These are phyloP conservation scores for Schlechtendalia chinensis DNA, from an alignment of 1,140 invertebrate species.

Conservation along the genomic window DNA sequence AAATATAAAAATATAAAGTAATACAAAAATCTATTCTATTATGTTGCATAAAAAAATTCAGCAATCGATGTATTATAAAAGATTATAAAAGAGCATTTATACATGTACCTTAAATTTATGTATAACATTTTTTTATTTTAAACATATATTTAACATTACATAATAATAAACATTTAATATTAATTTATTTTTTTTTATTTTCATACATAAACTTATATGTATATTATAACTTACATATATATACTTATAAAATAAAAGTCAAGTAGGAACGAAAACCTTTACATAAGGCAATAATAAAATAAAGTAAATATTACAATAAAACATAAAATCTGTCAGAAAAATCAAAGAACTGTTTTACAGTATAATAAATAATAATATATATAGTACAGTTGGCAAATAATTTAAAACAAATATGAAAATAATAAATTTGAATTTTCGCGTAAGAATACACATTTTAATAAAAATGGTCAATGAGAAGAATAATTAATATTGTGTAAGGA, in stretches of 20 bases:
- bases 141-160: conserved; percentile 3
- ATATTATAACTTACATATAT: too few species aligned
- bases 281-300: neutral
- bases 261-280: conserved; percentile 40
- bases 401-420: neutral
- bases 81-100: conserved; percentile 4
- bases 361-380: neutral
- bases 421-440: neutral
- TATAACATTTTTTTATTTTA: conserved; percentile 18
- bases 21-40: conserved; percentile 23
- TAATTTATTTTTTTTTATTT: conserved; percentile 27
- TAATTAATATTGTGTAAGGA: conserved; percentile 21
- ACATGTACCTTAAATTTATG: neutral
- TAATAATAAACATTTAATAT: conserved; percentile 2
- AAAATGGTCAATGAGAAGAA: neutral
- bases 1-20: conserved; percentile 57
- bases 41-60: conserved; percentile 1
- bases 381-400: conserved; percentile 16
- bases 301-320: conserved; percentile 2
- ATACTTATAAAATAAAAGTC: conserved; percentile 7
- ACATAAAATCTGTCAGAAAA: neutral
- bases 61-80: neutral
- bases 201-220: too few species aligned
- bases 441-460: neutral
- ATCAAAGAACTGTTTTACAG: conserved; percentile 11